Base-by-base conservation (phyloP, 2,113 vertebrate species). In the Gymnogyps californianus region DNA sequence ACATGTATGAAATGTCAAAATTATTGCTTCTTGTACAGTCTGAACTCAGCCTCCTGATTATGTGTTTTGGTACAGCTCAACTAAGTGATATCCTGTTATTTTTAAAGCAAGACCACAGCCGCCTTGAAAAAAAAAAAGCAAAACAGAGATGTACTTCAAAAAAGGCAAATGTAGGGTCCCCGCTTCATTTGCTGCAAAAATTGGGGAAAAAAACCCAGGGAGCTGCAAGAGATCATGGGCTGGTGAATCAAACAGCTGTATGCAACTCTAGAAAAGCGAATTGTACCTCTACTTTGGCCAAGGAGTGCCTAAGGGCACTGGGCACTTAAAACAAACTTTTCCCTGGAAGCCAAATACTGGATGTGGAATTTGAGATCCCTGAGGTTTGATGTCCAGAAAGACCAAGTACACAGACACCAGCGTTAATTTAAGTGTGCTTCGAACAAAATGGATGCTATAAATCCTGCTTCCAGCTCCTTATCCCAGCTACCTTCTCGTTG, bases 191-290 rank as follows among this genome's bases (percentile, higher is more conserved):
- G 13, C 46, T 70, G 64, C 24, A 84, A 64, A 93, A 80, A 44
- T 2, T 28, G 7, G 5, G 10, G 8, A 0, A 11, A 38, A 29
- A 70, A 44, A 2, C 26, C 2, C 25, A 40, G 29, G 47, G 20
- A 83, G 18, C 36, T 75, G 18, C 34, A 92, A 75, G 55, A 82
- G 6, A 36, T 59, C 55, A 38, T 16, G 17, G 28, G 26, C 36
- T 78, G 7, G 6, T 54, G 18, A 93, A 13, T 75, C 46, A 57
- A 96, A 85, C 3, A 82, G 47, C 38, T 64, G 10, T 36, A 54
- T 3, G 16, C 24, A 83, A 40, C 9, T 18, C n/a, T 36, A 11
- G 61, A 67, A 64, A 26, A 70, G 36, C 1, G 16, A 84, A 82
- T 1, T 62, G 6, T 49, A 42, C 29, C 19, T 58, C 44, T 76